Evolutionary conservation across 2,113 vertebrate species (phyloP), one percentile per base, ranked within the genome.

Genomic region (Sebastes fasciatus): DNA sequence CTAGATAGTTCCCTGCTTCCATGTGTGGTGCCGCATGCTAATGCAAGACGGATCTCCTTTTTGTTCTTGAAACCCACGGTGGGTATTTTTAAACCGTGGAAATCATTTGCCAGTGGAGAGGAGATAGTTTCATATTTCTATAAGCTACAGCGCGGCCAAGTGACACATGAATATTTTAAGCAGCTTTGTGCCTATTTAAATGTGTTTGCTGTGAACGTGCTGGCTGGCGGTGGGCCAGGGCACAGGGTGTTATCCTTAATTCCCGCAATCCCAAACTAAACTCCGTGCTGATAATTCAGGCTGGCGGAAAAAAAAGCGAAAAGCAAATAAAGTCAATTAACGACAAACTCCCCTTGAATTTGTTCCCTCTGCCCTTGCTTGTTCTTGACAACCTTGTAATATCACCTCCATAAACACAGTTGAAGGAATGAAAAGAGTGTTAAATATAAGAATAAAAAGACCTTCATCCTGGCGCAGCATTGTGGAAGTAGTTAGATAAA

Each of bases 161-260:
- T 94, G 96, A 96, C 96, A 96, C 92, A 96, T 96, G 96, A 97
- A 97, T 97, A 97, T 97, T 97, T 97, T 97, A 98, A 97, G 95
- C 94, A 96, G 96, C 95, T 97, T 97, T 97, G 93, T 94, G 96
- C 93, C 95, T 93, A 95, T 97, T 97, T 97, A 96, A 97, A 97
- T 96, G 96, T 96, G 96, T 97, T 97, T 96, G 95, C 93, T 93
- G 82, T 91, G 95, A 95, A 96, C 95, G 92, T 71, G 88, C 93
- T 97, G 96, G 96, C 96, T 97, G 96, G 96, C 96, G 95, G 92
- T 80, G 90, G 93, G 94, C 95, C 96, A 97, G 96, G 95, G 95
- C 84, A 76, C 91, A 90, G 91, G 92, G 86, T 96, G 96, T 96
- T 96, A 96, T 92, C 90, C 94, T 93, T 95, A 96, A 96, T 97